A percentile compares a stretch with the other conserved stretches of the same genome.
These are phyloP conservation scores for Dasysyrphus tricinctus DNA, from an alignment of 2,888 invertebrate genomes.

Conservation along the genomic window DNA sequence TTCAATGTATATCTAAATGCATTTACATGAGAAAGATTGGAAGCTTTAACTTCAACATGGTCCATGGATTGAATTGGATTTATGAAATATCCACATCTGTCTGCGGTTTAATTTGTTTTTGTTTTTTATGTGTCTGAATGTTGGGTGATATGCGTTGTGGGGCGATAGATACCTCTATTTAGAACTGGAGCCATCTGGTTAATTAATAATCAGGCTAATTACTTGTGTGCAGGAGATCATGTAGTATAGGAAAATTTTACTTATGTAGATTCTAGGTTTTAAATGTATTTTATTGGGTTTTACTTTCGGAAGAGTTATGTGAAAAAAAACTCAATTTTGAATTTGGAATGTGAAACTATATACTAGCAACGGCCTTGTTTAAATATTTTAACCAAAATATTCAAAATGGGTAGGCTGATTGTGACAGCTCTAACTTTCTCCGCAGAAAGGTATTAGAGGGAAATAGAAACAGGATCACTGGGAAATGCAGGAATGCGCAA, in stretches of 20 bases:
- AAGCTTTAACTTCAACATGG: conserved; percentile 52
- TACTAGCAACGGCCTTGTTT: no score
- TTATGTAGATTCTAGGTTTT: not conserved
- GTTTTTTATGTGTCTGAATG: conserved; percentile 34
- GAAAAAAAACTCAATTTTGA: not conserved
- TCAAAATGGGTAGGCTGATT: no score
- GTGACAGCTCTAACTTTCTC: no score
- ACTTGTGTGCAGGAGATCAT: conserved; percentile 65
- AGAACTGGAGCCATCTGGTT: conserved; percentile 65
- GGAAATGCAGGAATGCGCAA: no score
- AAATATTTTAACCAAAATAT: no score
- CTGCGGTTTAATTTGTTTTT: conserved; percentile 64
- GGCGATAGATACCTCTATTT: conserved; percentile 28
- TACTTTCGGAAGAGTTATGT: no score
- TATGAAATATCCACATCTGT: conserved; percentile 69
- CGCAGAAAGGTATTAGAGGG: no score
- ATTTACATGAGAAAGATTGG: conserved; percentile 57
- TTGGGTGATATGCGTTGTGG: conserved; percentile 38
- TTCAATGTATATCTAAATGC: conserved; percentile 43
- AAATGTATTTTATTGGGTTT: not conserved
- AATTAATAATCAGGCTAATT: conserved; percentile 74
- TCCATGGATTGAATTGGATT: conserved; percentile 31
- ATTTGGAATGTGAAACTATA: not conserved
- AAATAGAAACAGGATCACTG: no score
- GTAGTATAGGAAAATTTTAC: conserved; percentile 33